A percentile compares a stretch with the other conserved stretches of the same genome.
These are phyloP conservation scores for Amiota communis DNA, from an alignment of 2,888 invertebrate genomes.

Conservation along the genomic window DNA sequence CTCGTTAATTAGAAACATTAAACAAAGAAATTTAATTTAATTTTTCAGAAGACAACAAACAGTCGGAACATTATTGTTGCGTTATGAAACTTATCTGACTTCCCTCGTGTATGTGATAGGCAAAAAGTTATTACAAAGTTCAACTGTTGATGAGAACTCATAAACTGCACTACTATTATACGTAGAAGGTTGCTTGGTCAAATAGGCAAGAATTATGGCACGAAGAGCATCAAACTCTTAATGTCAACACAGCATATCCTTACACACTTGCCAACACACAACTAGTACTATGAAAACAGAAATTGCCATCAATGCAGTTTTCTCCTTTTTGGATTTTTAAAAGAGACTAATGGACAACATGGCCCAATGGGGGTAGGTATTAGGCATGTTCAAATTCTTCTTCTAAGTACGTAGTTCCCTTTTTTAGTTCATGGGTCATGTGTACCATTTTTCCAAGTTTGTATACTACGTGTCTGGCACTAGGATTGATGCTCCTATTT, in stretches of 20 bases:
- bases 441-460: conserved; percentile 1
- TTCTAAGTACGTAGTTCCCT: neutral
- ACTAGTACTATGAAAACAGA: neutral
- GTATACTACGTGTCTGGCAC: neutral
- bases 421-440: conserved; percentile 1
- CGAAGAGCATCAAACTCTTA: neutral
- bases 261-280: neutral
- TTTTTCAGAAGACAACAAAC: too few relatives aligned
- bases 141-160: neutral
- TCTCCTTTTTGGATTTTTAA: neutral
- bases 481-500: conserved; percentile 24
- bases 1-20: too few relatives aligned
- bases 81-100: too few relatives aligned
- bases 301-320: conserved; percentile 22
- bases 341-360: neutral
- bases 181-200: conserved; percentile 9
- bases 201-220: conserved; percentile 24
- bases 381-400: neutral
- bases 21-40: too few relatives aligned
- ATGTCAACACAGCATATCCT: conserved; percentile 1
- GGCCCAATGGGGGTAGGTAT: neutral
- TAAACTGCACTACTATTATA: neutral
- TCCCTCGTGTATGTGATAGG: neutral
- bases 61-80: too few relatives aligned
- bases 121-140: conserved; percentile 26